Percentiles rank a stretch among this genome's conserved stretches.
These are phyloP conservation scores for Nomada goodeniana DNA, from an alignment of 2,888 invertebrate species.

Conservation along the genomic window DNA sequence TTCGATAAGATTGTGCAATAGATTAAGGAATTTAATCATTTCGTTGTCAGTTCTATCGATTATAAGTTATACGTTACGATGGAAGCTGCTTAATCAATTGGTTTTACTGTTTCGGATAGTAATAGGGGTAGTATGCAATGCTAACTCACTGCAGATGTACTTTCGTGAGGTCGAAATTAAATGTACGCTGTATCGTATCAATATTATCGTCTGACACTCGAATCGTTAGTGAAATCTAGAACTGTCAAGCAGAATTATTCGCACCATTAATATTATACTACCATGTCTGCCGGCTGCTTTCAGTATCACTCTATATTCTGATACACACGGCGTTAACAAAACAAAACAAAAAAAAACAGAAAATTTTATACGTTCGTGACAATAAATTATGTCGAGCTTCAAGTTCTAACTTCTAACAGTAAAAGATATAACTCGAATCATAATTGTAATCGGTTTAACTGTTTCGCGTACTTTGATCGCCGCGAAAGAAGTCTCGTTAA, in stretches of 20 bases:
- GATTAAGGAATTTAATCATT: no score
- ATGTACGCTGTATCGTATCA: background rate
- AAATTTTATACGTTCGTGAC: background rate
- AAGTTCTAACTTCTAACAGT: background rate
- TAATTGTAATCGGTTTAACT: background rate
- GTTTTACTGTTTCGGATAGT: no score
- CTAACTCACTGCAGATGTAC: no score
- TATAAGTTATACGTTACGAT: no score
- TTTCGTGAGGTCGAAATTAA: background rate
- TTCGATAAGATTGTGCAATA: no score
- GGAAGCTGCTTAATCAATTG: background rate
- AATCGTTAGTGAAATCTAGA: background rate
- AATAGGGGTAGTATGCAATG: no score
- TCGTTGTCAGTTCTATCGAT: no score
- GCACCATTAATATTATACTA: conserved; percentile 15
- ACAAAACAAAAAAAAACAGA: background rate
- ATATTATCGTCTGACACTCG: background rate
- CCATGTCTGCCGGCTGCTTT: background rate
- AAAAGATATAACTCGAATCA: background rate
- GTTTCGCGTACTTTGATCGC: background rate
- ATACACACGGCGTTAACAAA: background rate
- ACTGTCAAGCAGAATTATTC: conserved; percentile 19
- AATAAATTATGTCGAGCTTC: conserved; percentile 3
- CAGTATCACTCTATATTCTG: conserved; percentile 6
- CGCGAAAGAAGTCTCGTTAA: background rate